Percentiles rank a stretch among this genome's conserved stretches.
Conservation (phyloP, 2,113 vertebrate genomes). For the Pseudopipra pipra region DNA sequence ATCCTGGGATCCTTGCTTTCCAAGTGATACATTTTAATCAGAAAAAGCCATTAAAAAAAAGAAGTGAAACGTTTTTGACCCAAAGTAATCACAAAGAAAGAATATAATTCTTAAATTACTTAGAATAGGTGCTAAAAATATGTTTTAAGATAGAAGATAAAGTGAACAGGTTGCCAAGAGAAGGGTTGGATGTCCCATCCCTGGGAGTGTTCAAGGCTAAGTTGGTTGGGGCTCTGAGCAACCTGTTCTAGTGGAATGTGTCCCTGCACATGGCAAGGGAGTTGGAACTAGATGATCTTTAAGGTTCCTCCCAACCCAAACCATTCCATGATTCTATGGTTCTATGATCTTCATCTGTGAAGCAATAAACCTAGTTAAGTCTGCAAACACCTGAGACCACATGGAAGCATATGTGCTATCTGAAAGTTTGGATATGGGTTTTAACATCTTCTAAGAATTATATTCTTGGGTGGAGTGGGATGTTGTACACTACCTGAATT, state of each 20-base stretch:
- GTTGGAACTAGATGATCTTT: not conserved
- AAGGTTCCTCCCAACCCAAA: not conserved
- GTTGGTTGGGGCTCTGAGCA: not conserved
- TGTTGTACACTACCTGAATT: not conserved
- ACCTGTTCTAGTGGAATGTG: not conserved
- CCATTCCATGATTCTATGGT: not conserved
- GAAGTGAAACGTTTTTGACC: not conserved
- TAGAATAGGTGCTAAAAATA: not conserved
- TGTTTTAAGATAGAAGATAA: not conserved
- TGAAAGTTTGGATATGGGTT: not conserved
- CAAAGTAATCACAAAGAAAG: not conserved
- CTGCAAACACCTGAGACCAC: not conserved
- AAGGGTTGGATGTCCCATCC: not conserved
- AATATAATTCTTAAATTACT: not conserved
- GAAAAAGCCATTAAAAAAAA: not conserved
- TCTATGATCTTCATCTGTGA: not conserved
- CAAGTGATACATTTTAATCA: conserved; percentile 1
- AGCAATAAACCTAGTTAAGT: not conserved
- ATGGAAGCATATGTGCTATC: not conserved
- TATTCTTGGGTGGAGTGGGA: not conserved
- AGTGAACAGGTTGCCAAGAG: not conserved
- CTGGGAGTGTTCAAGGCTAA: not conserved
- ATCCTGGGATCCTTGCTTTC: not conserved
- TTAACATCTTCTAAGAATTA: not conserved
- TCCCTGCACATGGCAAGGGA: not conserved